Base-by-base conservation (phyloP, 1,140 invertebrate species). In the Drosophila serrata region DNA sequence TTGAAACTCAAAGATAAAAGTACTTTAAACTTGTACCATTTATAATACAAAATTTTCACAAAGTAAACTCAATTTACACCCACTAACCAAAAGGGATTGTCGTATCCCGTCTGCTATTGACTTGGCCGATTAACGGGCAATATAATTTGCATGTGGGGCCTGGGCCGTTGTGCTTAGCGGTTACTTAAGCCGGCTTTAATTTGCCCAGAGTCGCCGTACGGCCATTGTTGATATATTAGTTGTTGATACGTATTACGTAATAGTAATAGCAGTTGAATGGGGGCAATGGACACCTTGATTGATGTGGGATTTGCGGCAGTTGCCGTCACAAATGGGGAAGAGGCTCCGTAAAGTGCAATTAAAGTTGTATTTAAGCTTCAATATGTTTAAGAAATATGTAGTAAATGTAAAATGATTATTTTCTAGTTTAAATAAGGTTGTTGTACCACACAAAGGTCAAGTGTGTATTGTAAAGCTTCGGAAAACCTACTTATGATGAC, bases 271-370 rank as follows among this genome's bases (percentile, higher is more conserved):
- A 49, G 49, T 59, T 72, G 72, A 53, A 40, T 29, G 9, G 63
- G 60, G 48, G 49, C 62, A 65, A 75, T 67, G 67, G 63, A 78
- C 77, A 62, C 51, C 84, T 73, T 90, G 85, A 90, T 88, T 90
- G 78, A 85, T 85, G 78, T 90, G 85, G 85, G 85, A 90, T 81
- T 90, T 90, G 85, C 49, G 78, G 81, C 81, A 90, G 56, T 79
- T 90, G 85, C 40, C 40, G 35, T 46, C 56, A 45, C 62, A 62
- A 73, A 43, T 29, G 12, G 24, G 15, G 8, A 15, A 13, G n/a
- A n/a, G 22, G 22, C 43, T 24, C 6, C 12, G 24, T 8, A 2
- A 9, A n/a, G 11, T 9, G 53, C 45, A 60, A 19, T 31, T 37
- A 46, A 56, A 22, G 33, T 37, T 31, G 49, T 7, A 48, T 40